Evolutionary conservation across 2,113 vertebrate genomes (phyloP).

Genomic region (Machaerirhynchus nigripectus): DNA sequence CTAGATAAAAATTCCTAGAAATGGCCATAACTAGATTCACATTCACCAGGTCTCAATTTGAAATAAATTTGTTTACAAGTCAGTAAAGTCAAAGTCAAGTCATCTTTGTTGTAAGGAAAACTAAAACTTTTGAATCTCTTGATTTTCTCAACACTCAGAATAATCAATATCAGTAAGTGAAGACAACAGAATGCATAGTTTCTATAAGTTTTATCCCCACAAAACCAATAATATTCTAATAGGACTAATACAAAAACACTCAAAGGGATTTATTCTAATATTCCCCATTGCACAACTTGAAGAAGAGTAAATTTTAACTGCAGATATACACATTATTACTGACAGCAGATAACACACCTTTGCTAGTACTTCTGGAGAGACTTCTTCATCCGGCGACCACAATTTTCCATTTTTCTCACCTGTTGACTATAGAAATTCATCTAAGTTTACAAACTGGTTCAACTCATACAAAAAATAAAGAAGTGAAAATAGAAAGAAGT

Average conservation of each 20-base stretch:
- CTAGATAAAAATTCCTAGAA: background rate
- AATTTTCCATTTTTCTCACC: constrained; percentile 98
- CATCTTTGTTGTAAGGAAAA: background rate
- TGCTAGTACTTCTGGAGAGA: constrained; percentile 95
- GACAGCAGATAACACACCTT: constrained; percentile 77
- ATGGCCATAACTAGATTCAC: background rate
- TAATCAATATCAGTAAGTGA: background rate
- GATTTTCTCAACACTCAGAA: background rate
- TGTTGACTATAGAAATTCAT: constrained; percentile 81
- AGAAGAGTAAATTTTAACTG: background rate
- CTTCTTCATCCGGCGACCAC: constrained; percentile 96
- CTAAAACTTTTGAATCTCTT: background rate
- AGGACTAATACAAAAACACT: background rate
- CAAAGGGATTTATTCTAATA: background rate
- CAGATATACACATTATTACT: background rate
- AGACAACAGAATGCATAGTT: background rate
- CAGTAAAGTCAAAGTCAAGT: background rate
- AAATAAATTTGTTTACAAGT: background rate
- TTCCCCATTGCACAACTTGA: background rate
- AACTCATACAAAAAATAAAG: background rate
- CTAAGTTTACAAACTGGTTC: constrained; percentile 37
- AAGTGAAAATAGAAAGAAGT: background rate
- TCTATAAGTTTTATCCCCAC: background rate
- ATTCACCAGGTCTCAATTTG: background rate
- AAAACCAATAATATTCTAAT: background rate